Evolutionary conservation across 2,797 vertebrate species (phyloP).

Genomic region (Lacerta bilineata): DNA sequence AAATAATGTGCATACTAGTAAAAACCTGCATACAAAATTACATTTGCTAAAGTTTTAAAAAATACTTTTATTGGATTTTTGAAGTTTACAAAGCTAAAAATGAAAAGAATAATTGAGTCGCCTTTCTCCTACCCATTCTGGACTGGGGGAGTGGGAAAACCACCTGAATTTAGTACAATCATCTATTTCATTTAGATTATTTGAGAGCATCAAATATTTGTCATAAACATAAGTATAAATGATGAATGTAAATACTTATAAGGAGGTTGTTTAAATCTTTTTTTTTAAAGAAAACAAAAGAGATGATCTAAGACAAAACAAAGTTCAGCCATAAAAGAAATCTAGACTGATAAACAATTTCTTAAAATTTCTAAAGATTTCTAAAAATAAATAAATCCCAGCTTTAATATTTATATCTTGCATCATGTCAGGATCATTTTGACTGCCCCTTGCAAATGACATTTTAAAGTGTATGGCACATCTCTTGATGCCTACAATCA

Average conservation of each 20-base stretch:
- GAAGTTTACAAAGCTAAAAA: no score
- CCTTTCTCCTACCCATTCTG: no score
- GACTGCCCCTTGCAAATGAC: neutral
- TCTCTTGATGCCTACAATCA: neutral
- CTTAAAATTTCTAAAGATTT: neutral
- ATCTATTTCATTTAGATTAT: neutral
- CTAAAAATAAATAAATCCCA: neutral
- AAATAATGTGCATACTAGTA: no score
- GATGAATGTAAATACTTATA: neutral
- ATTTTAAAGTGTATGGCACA: neutral
- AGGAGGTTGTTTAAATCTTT: neutral
- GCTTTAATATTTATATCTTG: neutral
- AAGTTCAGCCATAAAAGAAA: neutral
- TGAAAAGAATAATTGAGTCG: no score
- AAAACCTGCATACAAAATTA: no score
- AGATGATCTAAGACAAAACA: neutral
- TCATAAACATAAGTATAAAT: neutral
- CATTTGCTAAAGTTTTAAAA: no score
- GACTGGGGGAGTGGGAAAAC: no score
- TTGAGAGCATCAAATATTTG: neutral
- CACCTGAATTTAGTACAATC: neutral
- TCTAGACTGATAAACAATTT: neutral
- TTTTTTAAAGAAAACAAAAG: neutral
- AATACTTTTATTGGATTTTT: no score
- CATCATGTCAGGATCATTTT: neutral